Evolutionary conservation across 2,888 invertebrate genomes (phyloP), one percentile per base, ranked within the genome.

Genomic region (Cartodere bifasciata): DNA sequence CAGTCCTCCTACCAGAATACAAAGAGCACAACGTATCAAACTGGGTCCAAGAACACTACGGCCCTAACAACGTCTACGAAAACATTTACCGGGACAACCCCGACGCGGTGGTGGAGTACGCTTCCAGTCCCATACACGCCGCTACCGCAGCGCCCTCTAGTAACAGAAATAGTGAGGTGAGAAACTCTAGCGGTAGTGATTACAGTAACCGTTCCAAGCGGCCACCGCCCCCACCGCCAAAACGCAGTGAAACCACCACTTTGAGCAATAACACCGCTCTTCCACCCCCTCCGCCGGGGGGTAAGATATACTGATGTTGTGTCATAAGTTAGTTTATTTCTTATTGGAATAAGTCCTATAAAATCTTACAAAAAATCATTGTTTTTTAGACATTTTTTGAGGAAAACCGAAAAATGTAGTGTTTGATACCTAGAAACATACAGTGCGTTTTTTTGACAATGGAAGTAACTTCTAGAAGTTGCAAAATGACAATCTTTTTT

Each of bases 21-120:
- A 72, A 77, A n/a, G 81, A 81, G 52, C 79, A 82, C 3, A 86
- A 85, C 48, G 86, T 87, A 1, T 84, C 84, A 12, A 84, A 85
- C 57, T 87, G 87, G 87, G 84, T 87, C 31, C 78, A 83, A 48
- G 86, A 87, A 53, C 87, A 87, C 50, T 87, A 86, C 47, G 85
- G 85, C 2, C 54, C 58, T 13, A 68, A 76, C 45, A 79, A 78
- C 40, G 63, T 79, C 31, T 86, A 86, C 53, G 86, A 85, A 55
- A 85, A 86, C 52, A 73, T 85, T 4, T 73, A 69, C 46, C 58
- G 65, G 30, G 61, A 61, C 22, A 53, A 43, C 39, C 50, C 53
- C 0, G 59, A 60, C 28, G 56, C 55, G 6, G 68, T 63, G 30
- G 62, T 59, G 13, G 67, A 65, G 37, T 66, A 64, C 38, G 60